Conservation (phyloP, 2,888 invertebrate species). For the Tetragonisca angustula region DNA sequence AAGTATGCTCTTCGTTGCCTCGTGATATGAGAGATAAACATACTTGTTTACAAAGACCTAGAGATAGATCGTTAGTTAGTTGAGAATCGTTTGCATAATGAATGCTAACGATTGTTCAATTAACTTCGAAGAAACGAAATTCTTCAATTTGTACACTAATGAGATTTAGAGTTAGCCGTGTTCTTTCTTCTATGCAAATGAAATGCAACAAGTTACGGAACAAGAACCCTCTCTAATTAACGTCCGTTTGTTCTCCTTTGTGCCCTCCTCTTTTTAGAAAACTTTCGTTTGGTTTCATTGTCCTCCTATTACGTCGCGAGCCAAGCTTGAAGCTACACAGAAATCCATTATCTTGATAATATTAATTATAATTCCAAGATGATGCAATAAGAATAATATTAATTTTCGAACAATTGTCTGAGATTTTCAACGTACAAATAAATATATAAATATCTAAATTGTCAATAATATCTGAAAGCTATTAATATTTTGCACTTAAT, state of each 20-base stretch:
- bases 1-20: neutral
- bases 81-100: neutral
- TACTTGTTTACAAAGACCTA: neutral
- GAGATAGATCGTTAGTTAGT: neutral
- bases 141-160: neutral
- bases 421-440: too few relatives aligned
- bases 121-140: neutral
- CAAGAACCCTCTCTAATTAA: conserved; percentile 10
- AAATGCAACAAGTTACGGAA: conserved; percentile 29
- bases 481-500: too few relatives aligned
- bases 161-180: neutral
- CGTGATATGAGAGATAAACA: neutral
- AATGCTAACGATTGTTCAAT: neutral
- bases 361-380: too few relatives aligned
- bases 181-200: neutral
- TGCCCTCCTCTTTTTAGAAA: neutral
- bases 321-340: neutral
- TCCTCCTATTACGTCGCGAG: neutral
- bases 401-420: too few relatives aligned
- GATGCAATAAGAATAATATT: too few relatives aligned
- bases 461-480: too few relatives aligned
- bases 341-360: neutral
- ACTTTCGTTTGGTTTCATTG: neutral
- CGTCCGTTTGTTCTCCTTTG: neutral
- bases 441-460: too few relatives aligned